A percentile compares a stretch with the other conserved stretches of the same genome.
phyloP scores from a whole-genome alignment of 1,140 invertebrate species.

The Diorhabda sublineata region DNA sequence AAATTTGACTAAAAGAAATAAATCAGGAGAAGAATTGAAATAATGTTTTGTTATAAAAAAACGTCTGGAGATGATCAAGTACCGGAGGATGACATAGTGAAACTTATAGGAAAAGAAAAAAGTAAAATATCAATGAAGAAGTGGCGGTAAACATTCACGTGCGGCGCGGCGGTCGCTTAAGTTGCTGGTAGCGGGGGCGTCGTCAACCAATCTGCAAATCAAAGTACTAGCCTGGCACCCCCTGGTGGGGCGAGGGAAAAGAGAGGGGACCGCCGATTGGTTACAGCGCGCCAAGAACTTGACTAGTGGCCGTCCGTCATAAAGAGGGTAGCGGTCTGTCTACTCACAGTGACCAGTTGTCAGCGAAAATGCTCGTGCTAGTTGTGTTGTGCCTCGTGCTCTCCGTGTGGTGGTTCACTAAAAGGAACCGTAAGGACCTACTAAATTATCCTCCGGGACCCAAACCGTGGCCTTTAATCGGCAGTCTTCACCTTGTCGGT shows the following conservation, averaged over 20 bases:
- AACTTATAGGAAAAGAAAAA: too few species aligned
- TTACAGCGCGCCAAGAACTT: constrained; percentile 30
- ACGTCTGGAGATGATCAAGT: too few species aligned
- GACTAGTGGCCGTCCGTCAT: constrained; percentile 36
- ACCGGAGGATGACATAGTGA: too few species aligned
- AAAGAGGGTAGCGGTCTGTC: constrained; percentile 44
- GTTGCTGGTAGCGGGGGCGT: constrained; percentile 29
- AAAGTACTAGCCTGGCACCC: constrained; percentile 24
- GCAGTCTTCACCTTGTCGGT: constrained; percentile 65
- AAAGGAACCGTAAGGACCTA: constrained; percentile 30
- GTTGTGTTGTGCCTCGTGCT: constrained; percentile 37
- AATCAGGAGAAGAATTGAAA: too few species aligned
- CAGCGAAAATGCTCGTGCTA: constrained; percentile 40
- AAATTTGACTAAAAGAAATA: too few species aligned
- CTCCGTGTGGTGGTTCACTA: constrained; percentile 35
- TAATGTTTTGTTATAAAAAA: too few species aligned
- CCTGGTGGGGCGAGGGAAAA: constrained; percentile 31
- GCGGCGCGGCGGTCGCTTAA: not conserved
- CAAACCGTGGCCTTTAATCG: constrained; percentile 64
- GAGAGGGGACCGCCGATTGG: constrained; percentile 36
- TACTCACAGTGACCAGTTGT: constrained; percentile 39
- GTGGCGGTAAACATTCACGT: too few species aligned
- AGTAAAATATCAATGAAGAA: too few species aligned
- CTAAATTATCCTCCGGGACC: constrained; percentile 55
- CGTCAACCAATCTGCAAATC: constrained; percentile 34